Base-by-base conservation (phyloP, 2,888 invertebrate genomes). In the Sarcophaga carnaria region DNA sequence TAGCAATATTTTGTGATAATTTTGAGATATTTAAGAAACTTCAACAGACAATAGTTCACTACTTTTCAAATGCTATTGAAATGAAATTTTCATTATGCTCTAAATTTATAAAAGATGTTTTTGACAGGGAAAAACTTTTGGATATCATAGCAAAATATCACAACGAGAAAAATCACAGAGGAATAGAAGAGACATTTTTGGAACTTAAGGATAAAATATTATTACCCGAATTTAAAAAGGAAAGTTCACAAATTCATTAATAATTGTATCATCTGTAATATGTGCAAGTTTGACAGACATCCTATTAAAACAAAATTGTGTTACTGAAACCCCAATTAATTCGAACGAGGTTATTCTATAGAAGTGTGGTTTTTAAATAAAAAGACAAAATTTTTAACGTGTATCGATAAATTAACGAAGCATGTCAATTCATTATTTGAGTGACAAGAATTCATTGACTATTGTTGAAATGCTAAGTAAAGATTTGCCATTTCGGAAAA, bases 231-330 rank as follows among this genome's bases (percentile, higher is more conserved):
- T 37, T 37, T 37, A 37, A 5, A 37, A 37, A 27, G 49, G n/a
- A 84, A 86, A 81, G 70, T 85, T 22, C 81, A 83, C 20, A 80
- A 85, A 76, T 74, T 70, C 59, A 81, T 87, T 47, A 87, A 87
- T 60, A 88, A 85, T 25, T 88, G 27, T 4, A 27, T 25, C 25
- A 27, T 4, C 27, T 27, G 27, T 27, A 27, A 27, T 27, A 27
- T 27, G 74, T 72, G 77, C 20, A 86, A 85, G 66, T 87, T 82
- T 75, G 85, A 87, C n/a, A 67, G 88, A 60, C 75, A 80, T 17
- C 86, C 87, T 37, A 72, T 86, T n/a, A 82, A 76, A 81, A 74
- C 72, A 14, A 80, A 71, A 14, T 79, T 87, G 20, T 59, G 47
- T 83, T 25, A 83, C 88, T 2, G 88, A 88, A 72, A 86, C 87